These are phyloP conservation scores for Caenorhabditis panamensis DNA, from an alignment of 2,888 invertebrate genomes.

Conservation along the genomic window DNA sequence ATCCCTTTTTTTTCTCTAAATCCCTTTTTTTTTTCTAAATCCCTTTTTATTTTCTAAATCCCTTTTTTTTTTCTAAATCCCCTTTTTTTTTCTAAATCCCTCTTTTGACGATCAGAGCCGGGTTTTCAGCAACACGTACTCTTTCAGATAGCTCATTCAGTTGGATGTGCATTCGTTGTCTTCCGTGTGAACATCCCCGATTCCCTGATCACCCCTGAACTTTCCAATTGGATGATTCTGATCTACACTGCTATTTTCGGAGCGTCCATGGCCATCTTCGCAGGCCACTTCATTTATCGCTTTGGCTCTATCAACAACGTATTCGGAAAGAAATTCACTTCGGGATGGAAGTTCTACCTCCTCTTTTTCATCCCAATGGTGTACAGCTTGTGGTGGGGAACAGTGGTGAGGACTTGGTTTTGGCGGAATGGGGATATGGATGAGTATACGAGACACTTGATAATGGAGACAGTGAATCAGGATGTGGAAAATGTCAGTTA, in stretches of 20 bases:
- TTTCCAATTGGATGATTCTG: conserved; percentile 25
- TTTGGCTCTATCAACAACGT: conserved; percentile 30
- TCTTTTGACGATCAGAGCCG: too few species aligned
- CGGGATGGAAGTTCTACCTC: conserved; percentile 22
- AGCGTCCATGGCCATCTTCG: conserved; percentile 47
- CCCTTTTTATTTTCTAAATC: too few species aligned
- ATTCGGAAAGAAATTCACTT: conserved; percentile 15
- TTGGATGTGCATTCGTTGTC: conserved; percentile 46
- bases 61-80: too few species aligned
- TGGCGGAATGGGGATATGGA: conserved; percentile 24
- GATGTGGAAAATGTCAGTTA: conserved; percentile 33
- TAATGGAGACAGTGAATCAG: conserved; percentile 18
- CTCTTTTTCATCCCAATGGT: conserved; percentile 36
- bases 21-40: too few species aligned
- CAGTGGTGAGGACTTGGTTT: conserved; percentile 25
- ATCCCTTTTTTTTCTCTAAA: too few species aligned
- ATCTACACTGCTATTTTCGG: conserved; percentile 50
- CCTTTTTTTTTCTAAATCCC: too few species aligned
- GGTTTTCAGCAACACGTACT: too few species aligned
- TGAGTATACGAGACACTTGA: conserved; percentile 43
- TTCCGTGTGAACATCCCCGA: conserved; percentile 28
- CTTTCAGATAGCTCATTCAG: conserved; percentile 40
- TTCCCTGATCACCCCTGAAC: background rate
- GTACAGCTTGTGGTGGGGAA: conserved; percentile 30
- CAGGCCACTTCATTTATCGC: conserved; percentile 40